phyloP scores from a whole-genome alignment of 2,888 invertebrate genomes.

The Calameuta filiformis region DNA sequence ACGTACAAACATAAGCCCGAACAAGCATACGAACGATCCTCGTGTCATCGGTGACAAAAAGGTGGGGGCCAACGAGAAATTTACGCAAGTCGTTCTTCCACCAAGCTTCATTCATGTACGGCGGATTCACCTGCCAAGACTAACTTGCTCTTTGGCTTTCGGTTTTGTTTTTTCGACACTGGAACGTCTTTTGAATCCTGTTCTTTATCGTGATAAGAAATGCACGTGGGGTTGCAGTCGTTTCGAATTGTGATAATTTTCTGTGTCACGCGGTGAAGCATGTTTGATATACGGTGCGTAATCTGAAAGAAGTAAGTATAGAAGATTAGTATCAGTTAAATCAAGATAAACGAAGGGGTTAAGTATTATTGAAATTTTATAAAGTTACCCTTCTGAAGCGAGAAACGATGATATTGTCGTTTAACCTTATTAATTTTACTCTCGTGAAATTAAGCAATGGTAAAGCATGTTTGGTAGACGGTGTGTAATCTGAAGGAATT shows the following conservation, averaged over 20 bases:
- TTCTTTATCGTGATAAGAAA: background rate
- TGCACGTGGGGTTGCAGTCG: background rate
- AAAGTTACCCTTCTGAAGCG: too few relatives aligned
- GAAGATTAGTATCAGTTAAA: background rate
- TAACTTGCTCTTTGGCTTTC: background rate
- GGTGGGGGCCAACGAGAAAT: conserved; percentile 42
- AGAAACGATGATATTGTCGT: background rate
- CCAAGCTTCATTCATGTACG: conserved; percentile 45
- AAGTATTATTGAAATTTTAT: background rate
- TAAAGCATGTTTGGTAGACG: background rate
- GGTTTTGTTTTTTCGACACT: background rate
- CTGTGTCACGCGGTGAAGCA: background rate
- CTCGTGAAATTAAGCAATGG: background rate
- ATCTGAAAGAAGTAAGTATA: background rate
- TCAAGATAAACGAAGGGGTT: background rate
- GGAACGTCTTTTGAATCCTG: background rate
- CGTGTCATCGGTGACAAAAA: conserved; percentile 20
- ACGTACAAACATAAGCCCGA: conserved; percentile 31
- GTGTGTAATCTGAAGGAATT: background rate
- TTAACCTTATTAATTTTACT: background rate
- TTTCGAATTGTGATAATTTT: background rate
- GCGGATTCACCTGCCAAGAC: conserved; percentile 28
- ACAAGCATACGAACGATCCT: conserved; percentile 35
- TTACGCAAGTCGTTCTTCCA: conserved; percentile 28
- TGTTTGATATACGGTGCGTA: background rate